A percentile compares a stretch with the other conserved stretches of the same genome.
Conservation (phyloP, 2,888 invertebrate genomes). For the Germaria angustata region DNA sequence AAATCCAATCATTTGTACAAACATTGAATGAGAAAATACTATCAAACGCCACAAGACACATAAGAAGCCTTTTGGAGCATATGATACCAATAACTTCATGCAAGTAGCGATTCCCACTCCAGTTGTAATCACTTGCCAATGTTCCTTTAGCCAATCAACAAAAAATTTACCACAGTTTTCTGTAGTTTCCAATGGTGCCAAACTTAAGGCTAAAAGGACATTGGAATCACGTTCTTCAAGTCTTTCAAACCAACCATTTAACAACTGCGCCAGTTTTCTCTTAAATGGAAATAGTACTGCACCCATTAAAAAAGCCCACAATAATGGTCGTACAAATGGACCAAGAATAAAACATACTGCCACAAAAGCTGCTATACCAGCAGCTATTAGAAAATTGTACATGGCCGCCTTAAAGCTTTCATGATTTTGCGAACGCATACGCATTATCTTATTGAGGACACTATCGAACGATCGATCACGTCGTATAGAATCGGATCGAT, state of each 20-base stretch:
- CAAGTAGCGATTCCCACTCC: conserved; percentile 76
- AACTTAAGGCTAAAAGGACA: conserved; percentile 82
- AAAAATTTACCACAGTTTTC: conserved; percentile 88
- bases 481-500: conserved; percentile 75
- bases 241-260: conserved; percentile 89
- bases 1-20: conserved; percentile 76
- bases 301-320: conserved; percentile 98
- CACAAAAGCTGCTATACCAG: conserved; percentile 77
- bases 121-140: conserved; percentile 83
- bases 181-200: conserved; percentile 88
- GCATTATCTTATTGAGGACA: conserved; percentile 77
- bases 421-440: conserved; percentile 77
- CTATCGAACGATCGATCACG: conserved; percentile 79
- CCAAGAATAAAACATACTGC: conserved; percentile 92
- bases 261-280: conserved; percentile 86
- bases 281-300: conserved; percentile 98
- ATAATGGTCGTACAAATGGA: conserved; percentile 94
- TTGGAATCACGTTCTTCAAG: conserved; percentile 85
- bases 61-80: conserved; percentile 84
- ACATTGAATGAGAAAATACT: conserved; percentile 76
- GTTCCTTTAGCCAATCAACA: conserved; percentile 85
- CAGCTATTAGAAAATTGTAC: conserved; percentile 79
- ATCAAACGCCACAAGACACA: conserved; percentile 81
- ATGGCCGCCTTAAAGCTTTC: conserved; percentile 79
- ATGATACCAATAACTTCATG: conserved; percentile 78